Conservation (phyloP, 2,797 vertebrate genomes). For the Vultur gryphus region DNA sequence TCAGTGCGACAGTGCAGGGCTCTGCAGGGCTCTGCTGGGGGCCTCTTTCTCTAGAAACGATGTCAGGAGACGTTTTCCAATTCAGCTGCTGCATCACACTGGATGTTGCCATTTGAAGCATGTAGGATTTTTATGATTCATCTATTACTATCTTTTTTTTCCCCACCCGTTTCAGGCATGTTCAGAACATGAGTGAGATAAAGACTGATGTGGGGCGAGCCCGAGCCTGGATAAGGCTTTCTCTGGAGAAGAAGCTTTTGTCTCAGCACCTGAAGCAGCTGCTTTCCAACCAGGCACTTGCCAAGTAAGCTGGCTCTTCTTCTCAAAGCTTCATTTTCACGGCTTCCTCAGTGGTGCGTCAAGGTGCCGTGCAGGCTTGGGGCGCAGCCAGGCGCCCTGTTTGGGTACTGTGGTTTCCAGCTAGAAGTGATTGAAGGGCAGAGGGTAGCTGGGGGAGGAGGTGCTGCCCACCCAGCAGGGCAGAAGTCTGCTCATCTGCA, state of each 20-base stretch:
- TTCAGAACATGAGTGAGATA: conserved; percentile 93
- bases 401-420: background rate
- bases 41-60: background rate
- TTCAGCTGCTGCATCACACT: background rate
- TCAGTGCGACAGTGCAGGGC: background rate
- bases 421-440: background rate
- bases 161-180: conserved; percentile 76
- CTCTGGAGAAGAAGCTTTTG: conserved; percentile 94
- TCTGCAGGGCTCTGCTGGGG: background rate
- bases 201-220: conserved; percentile 93
- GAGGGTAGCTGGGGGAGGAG: background rate
- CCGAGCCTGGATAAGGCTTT: conserved; percentile 93
- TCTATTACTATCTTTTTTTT: background rate
- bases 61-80: background rate
- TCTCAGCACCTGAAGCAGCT: conserved; percentile 95
- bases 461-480: background rate
- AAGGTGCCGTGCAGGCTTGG: background rate
- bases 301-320: conserved; percentile 78
- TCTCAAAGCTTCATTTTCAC: background rate
- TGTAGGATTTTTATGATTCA: background rate
- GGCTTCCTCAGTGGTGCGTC: background rate
- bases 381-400: background rate
- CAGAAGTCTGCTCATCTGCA: background rate
- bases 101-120: background rate
- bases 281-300: conserved; percentile 87